Percentiles rank a stretch among this genome's conserved stretches.
Evolutionary conservation across 2,888 invertebrate species (phyloP).

Genomic region (Cosmopolites sordidus): DNA sequence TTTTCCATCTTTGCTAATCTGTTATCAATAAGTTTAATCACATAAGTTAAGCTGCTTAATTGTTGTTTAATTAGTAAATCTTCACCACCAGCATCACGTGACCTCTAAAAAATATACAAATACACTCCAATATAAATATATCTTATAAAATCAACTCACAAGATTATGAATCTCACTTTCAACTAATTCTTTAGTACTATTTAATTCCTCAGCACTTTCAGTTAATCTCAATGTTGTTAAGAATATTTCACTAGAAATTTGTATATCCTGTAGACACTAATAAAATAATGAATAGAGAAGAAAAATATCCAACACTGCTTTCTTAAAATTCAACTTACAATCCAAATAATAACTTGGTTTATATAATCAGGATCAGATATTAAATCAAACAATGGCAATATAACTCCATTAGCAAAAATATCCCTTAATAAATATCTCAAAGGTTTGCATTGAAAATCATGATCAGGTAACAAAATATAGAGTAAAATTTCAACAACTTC

Average conservation of each 20-base stretch:
- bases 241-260: conserved; percentile 78
- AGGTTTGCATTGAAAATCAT: conserved; percentile 79
- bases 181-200: conserved; percentile 73
- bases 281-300: conserved; percentile 38
- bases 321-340: no score
- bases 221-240: conserved; percentile 76
- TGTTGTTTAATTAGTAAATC: conserved; percentile 80
- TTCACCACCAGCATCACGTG: conserved; percentile 80
- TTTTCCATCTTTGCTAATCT: conserved; percentile 45
- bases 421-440: conserved; percentile 73
- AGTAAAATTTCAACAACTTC: conserved; percentile 79
- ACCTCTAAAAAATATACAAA: conserved; percentile 52
- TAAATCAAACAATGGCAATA: conserved; percentile 61
- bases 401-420: conserved; percentile 43
- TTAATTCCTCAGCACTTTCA: conserved; percentile 76
- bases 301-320: no score
- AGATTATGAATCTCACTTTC: conserved; percentile 75
- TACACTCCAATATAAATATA: neutral
- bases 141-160: conserved; percentile 46
- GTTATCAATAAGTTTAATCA: conserved; percentile 69
- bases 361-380: conserved; percentile 87
- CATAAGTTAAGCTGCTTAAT: conserved; percentile 76
- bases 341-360: conserved; percentile 83
- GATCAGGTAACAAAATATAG: conserved; percentile 76
- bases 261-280: conserved; percentile 73